Evolutionary conservation across 2,113 vertebrate genomes (phyloP).

Genomic region (Callaeas wilsoni): DNA sequence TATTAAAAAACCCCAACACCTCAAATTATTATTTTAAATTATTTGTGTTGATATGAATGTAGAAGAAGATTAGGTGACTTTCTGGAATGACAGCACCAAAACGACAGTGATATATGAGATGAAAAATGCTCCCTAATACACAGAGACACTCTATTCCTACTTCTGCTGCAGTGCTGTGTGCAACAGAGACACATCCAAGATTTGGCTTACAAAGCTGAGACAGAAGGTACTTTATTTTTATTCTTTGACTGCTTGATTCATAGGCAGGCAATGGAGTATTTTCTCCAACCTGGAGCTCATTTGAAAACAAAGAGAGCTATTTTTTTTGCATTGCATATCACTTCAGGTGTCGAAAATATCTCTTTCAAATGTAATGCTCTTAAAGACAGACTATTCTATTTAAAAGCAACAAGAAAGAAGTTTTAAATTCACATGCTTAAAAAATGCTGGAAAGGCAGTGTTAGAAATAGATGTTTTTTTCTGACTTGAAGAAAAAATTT

Average conservation of each 20-base stretch:
- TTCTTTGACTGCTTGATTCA: not conserved
- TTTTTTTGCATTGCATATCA: not conserved
- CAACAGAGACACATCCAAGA: not conserved
- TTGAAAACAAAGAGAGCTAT: not conserved
- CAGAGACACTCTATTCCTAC: not conserved
- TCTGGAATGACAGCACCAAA: constrained; percentile 16
- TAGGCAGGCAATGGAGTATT: not conserved
- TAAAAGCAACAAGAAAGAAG: not conserved
- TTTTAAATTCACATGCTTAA: not conserved
- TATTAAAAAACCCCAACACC: not conserved
- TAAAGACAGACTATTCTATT: not conserved
- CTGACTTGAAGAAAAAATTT: not conserved
- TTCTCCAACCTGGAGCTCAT: not conserved
- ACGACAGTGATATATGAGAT: constrained; percentile 27
- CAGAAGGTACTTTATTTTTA: not conserved
- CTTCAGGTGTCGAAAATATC: constrained; percentile 5
- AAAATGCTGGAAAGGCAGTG: not conserved
- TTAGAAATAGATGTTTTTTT: not conserved
- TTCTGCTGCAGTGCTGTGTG: not conserved
- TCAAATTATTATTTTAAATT: constrained; percentile 19
- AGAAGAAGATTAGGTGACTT: constrained; percentile 29
- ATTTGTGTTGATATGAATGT: constrained; percentile 25
- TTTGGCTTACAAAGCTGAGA: not conserved
- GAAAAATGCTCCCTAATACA: not conserved
- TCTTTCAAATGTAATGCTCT: constrained; percentile 14